Conservation (phyloP, 2,888 invertebrate genomes). For the Trichogramma dendrolimi region DNA sequence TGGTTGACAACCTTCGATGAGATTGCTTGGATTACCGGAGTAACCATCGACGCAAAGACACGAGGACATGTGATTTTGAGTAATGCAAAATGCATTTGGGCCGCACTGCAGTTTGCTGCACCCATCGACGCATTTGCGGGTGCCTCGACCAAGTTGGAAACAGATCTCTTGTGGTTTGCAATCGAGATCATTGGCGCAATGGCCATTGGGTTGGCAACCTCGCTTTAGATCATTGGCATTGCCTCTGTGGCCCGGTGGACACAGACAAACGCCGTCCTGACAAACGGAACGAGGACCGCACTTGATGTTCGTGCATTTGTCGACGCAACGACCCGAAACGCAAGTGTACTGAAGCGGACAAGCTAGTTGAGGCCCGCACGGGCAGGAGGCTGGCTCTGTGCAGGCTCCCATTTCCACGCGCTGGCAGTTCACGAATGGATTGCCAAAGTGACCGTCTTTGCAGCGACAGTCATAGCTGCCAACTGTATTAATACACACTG, state of each 20-base stretch:
- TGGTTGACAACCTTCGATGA: constrained; percentile 73
- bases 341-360: constrained; percentile 77
- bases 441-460: constrained; percentile 76
- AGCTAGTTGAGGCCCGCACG: constrained; percentile 66
- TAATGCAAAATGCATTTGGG: constrained; percentile 82
- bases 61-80: constrained; percentile 77
- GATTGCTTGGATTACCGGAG: constrained; percentile 76
- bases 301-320: constrained; percentile 69
- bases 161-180: constrained; percentile 83
- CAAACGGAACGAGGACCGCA: constrained; percentile 83
- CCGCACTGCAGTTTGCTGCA: constrained; percentile 86
- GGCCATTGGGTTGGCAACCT: constrained; percentile 72
- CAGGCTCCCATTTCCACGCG: constrained; percentile 65
- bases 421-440: constrained; percentile 81
- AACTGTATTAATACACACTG: constrained; percentile 83
- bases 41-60: constrained; percentile 83
- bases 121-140: constrained; percentile 79
- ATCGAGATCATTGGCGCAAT: constrained; percentile 76
- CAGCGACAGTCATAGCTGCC: constrained; percentile 89
- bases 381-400: constrained; percentile 65
- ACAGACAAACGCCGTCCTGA: constrained; percentile 73
- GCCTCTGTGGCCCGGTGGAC: constrained; percentile 73
- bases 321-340: constrained; percentile 68
- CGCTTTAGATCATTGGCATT: constrained; percentile 66
- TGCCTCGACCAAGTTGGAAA: constrained; percentile 74